Evolutionary conservation across 1,140 invertebrate species (phyloP), one percentile per base, ranked within the genome.

Genomic region (Coenobita brevimanus): DNA sequence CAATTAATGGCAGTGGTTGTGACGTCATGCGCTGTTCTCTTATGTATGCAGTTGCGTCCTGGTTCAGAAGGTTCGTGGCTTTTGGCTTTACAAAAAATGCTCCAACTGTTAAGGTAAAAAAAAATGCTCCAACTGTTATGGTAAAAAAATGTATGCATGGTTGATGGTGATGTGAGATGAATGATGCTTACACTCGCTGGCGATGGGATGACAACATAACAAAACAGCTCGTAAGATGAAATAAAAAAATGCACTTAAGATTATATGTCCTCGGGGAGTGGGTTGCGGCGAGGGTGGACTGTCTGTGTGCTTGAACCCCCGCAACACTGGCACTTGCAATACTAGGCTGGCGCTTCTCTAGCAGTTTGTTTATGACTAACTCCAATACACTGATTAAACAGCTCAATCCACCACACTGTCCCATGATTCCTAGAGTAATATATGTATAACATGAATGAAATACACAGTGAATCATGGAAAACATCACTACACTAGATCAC

Each of bases 401-500:
- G 60, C 54, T 85, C 71, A 85, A 85, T 85, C 82, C 82, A 85
- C 60, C 82, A 64, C 60, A 85, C 46, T 76, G 62, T 87, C 46
- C 80, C 85, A 87, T 87, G 85, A 87, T 87, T 87, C 76, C 76
- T 87, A 87, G 78, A 87, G 75, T 87, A 87, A 80, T 87, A 87
- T 80, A 87, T 80, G 76, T 80, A 76, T 87, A 87, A 87, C 85
- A 87, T 87, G 69, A 87, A 87, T 50, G 78, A 87, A 87, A 80
- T 46, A 87, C 85, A 87, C 85, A 41, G 76, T 50, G 78, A 87
- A 87, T 64, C 67, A 80, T 80, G 75, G 69, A 46, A 60, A 30
- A 81, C 85, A 80, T 87, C 85, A 87, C 85, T 87, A 87, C 78
- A 54, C 85, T 87, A 87, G 85, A 62, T 69, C 85, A 87, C 85